Evolutionary conservation across 2,113 vertebrate species (phyloP), one percentile per base, ranked within the genome.

Genomic region (Microcebus ravelobensis): DNA sequence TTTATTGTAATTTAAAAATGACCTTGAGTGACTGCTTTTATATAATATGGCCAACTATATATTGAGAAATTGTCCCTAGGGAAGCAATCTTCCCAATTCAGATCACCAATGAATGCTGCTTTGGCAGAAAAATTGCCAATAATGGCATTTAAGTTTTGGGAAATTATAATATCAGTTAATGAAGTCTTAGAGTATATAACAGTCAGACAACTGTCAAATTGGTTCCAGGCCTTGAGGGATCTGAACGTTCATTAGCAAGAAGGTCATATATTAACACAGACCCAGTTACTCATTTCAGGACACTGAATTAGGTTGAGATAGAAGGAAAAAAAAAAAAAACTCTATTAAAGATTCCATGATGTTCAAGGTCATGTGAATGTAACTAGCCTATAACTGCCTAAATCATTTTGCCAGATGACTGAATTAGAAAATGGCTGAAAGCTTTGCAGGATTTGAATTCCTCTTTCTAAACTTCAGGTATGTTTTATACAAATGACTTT

Each of bases 91-190:
- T 90, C 27, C 48, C 71, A 84, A 81, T 76, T 95, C 70, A 90
- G 59, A 87, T 92, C 85, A 90, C 57, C 48, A 90, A 45, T 94
- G 90, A 96, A 91, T 96, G 91, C 90, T 90, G 68, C 52, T 95
- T 94, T 94, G 87, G n/a, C 84, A 87, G 92, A 92, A 96, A 96
- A 92, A 27, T 92, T 68, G 14, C 80, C 84, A 96, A 91, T 90
- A 93, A 92, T 80, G 50, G 55, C 76, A 84, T 96, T 92, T 96
- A 95, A 67, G 20, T 96, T 65, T 87, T 45, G 68, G 57, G 80
- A 97, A 96, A 88, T 97, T 91, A 96, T 92, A 80, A 74, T 76
- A 77, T 95, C 57, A 89, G 42, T 68, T 95, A 97, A 96, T 95
- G 83, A 79, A 89, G 68, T 90, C 89, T 90, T 91, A 48, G 70